Conservation (phyloP, 2,888 invertebrate species). For the Epinotia demarniana region DNA sequence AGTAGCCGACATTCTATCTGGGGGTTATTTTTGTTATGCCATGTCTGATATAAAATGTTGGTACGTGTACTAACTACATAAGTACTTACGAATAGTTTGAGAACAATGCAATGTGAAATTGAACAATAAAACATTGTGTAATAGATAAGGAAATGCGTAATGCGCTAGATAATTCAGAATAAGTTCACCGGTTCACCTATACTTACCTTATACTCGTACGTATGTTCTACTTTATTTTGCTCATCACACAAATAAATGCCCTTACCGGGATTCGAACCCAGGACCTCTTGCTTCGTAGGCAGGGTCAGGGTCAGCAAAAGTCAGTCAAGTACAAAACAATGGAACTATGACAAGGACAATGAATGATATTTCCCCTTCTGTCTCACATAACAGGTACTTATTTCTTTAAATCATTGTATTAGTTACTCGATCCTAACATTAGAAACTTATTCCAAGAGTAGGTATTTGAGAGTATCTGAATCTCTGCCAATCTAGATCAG, state of each 20-base stretch:
- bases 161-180: background rate
- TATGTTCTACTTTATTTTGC: background rate
- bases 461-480: background rate
- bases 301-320: too few relatives aligned
- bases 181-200: background rate
- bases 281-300: too few relatives aligned
- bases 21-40: background rate
- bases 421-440: too few relatives aligned
- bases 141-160: conserved; percentile 23
- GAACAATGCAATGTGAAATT: conserved; percentile 11
- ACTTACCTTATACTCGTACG: background rate
- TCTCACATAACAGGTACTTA: too few relatives aligned
- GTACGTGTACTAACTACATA: background rate
- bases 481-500: background rate
- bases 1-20: background rate
- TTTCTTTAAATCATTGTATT: too few relatives aligned
- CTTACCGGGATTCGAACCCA: too few relatives aligned
- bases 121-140: conserved; percentile 27
- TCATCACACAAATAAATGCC: too few relatives aligned
- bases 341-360: too few relatives aligned
- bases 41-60: background rate
- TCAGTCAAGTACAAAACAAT: too few relatives aligned
- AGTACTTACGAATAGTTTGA: background rate
- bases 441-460: too few relatives aligned
- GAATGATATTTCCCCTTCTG: too few relatives aligned